phyloP scores from a whole-genome alignment of 64 coral and sea anemone genomes.

The Hydrozoanthus tunicans region DNA sequence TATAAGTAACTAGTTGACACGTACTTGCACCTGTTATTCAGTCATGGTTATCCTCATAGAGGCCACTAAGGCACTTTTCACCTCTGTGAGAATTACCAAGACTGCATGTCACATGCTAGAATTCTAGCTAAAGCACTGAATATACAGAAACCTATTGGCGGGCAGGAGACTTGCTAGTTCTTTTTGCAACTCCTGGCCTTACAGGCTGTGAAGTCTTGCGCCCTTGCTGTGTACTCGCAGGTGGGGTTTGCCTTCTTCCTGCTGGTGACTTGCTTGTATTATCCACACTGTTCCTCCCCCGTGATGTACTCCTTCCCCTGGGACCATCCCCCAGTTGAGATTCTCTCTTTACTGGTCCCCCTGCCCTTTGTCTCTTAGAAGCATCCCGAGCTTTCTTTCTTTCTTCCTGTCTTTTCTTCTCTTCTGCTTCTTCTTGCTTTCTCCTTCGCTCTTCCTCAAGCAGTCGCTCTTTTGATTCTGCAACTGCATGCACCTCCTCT shows the following conservation, averaged over 20 bases:
- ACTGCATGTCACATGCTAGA: not conserved
- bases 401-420: slow-evolving; percentile 80
- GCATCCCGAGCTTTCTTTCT: slow-evolving; percentile 84
- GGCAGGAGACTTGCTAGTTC: slow-evolving; percentile 79
- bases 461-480: slow-evolving; percentile 87
- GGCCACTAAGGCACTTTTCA: no score
- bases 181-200: slow-evolving; percentile 75
- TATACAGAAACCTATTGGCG: not conserved
- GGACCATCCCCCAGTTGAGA: slow-evolving; percentile 52
- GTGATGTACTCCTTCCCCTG: slow-evolving; percentile 50
- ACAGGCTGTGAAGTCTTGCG: slow-evolving; percentile 19
- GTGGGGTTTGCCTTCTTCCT: slow-evolving; percentile 19
- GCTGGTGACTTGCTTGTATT: slow-evolving; percentile 73
- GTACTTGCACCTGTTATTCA: no score
- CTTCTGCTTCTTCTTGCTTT: slow-evolving; percentile 82
- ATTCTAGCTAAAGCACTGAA: not conserved
- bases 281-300: slow-evolving; percentile 56
- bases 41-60: no score
- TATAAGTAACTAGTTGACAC: no score
- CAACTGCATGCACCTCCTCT: slow-evolving; percentile 95
- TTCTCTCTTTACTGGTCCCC: slow-evolving; percentile 59
- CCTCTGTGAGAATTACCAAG: not conserved
- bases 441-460: slow-evolving; percentile 83
- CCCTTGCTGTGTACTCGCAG: not conserved
- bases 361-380: slow-evolving; percentile 57